phyloP scores from a whole-genome alignment of 2,888 invertebrate species.

The Catonia carolina region DNA sequence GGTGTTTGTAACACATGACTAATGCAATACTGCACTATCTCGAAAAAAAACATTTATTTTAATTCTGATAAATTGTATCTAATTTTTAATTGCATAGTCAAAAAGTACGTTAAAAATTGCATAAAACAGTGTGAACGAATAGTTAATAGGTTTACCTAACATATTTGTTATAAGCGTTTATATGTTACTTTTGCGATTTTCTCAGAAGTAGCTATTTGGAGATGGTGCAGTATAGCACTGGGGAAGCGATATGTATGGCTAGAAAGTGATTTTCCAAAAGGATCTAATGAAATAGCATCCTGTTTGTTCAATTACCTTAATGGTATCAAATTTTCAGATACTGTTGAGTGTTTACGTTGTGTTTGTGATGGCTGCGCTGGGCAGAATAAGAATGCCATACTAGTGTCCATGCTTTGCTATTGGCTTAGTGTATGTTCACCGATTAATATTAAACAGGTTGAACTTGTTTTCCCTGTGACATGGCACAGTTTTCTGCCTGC shows the following conservation, averaged over 20 bases:
- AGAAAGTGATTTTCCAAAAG: constrained; percentile 36
- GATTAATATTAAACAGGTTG: neutral
- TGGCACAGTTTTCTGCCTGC: neutral
- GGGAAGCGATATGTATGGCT: constrained; percentile 38
- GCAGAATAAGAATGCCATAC: constrained; percentile 36
- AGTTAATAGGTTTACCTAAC: no score
- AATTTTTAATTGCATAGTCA: no score
- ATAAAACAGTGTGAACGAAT: no score
- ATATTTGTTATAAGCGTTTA: no score
- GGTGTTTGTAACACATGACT: no score
- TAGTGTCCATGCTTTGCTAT: neutral
- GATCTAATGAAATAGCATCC: constrained; percentile 37
- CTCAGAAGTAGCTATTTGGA: no score
- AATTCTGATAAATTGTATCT: no score
- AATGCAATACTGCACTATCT: no score
- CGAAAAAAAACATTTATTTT: no score
- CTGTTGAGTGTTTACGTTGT: constrained; percentile 8
- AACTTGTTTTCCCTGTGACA: neutral
- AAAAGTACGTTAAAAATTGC: no score
- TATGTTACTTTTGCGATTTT: no score
- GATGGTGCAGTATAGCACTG: no score
- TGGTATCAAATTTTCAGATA: constrained; percentile 18
- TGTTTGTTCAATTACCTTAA: constrained; percentile 33
- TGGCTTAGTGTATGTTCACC: neutral
- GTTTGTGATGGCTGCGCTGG: constrained; percentile 25